These are phyloP conservation scores for Sarotherodon lohbergeri DNA, from an alignment of 2,113 vertebrate genomes.

Conservation along the genomic window DNA sequence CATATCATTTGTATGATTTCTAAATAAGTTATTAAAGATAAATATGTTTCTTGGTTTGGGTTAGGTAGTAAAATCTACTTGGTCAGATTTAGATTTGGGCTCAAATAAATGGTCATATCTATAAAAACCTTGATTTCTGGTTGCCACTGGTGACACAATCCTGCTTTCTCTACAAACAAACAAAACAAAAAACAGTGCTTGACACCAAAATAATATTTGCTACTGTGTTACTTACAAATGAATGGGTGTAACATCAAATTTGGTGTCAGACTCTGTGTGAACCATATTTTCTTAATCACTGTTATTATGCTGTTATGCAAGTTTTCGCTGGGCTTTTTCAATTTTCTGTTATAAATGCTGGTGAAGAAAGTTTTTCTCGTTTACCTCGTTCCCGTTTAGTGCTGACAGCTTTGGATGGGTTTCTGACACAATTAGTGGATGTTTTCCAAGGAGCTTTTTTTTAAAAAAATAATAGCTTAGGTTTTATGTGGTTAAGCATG, in stretches of 20 bases:
- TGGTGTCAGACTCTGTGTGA: not conserved
- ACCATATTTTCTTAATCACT: not conserved
- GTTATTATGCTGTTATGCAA: not conserved
- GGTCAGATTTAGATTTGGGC: not conserved
- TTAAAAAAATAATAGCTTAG: not conserved
- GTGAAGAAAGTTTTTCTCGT: not conserved
- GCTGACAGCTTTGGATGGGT: not conserved
- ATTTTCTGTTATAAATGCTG: not conserved
- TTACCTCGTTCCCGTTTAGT: accelerated
- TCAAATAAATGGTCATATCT: not conserved
- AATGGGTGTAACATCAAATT: not conserved
- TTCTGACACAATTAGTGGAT: not conserved
- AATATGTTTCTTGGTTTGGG: not conserved
- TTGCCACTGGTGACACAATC: not conserved
- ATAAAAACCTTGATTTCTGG: not conserved
- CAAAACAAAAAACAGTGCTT: not conserved
- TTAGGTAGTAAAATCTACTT: not conserved
- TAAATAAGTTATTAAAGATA: not conserved
- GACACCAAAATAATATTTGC: not conserved
- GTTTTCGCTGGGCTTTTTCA: accelerated
- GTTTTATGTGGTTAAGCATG: not conserved
- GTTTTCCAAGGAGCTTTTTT: not conserved
- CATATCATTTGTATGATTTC: not conserved
- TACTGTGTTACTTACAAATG: not conserved
- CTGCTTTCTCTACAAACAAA: not conserved